phyloP scores from a whole-genome alignment of 2,113 vertebrate genomes.

The Limanda limanda region DNA sequence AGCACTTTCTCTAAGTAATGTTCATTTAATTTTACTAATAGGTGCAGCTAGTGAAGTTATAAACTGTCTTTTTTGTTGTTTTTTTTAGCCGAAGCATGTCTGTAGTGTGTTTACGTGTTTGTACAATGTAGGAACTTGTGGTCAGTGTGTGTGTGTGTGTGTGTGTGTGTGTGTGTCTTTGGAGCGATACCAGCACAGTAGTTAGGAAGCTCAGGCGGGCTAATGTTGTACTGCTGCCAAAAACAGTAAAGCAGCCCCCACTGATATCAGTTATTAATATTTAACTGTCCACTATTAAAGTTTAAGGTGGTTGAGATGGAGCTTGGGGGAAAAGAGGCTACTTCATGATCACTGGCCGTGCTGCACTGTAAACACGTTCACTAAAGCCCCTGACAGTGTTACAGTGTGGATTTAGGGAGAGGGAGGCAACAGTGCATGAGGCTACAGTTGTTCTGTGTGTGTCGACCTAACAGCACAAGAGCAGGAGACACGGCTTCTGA shows the following conservation, averaged over 20 bases:
- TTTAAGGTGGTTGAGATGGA: constrained; percentile 79
- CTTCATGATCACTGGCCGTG: constrained; percentile 69
- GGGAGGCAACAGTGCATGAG: constrained; percentile 47
- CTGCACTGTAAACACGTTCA: constrained; percentile 73
- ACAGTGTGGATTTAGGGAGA: constrained; percentile 67
- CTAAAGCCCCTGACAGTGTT: constrained; percentile 71
- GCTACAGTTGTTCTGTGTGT: constrained; percentile 31
- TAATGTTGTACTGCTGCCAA: constrained; percentile 79
- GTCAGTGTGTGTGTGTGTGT: constrained; percentile 30
- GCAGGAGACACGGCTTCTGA: constrained; percentile 16
- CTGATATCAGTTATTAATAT: constrained; percentile 86
- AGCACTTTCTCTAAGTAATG: background rate
- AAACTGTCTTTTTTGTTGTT: constrained; percentile 2
- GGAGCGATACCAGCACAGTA: constrained; percentile 64
- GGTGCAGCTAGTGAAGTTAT: background rate
- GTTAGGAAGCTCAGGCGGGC: constrained; percentile 65
- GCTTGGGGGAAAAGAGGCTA: constrained; percentile 66
- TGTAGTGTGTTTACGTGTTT: constrained; percentile 17
- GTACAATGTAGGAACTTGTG: background rate
- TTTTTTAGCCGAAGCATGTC: background rate
- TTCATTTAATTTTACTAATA: constrained; percentile 6
- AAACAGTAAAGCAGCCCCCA: constrained; percentile 78
- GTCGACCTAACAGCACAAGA: constrained; percentile 3
- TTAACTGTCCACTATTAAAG: constrained; percentile 83
- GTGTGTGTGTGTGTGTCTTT: constrained; percentile 31